Percentiles rank a stretch among this genome's conserved stretches.
Conservation (phyloP, 2,797 vertebrate species). For the Taeniopygia guttata region DNA sequence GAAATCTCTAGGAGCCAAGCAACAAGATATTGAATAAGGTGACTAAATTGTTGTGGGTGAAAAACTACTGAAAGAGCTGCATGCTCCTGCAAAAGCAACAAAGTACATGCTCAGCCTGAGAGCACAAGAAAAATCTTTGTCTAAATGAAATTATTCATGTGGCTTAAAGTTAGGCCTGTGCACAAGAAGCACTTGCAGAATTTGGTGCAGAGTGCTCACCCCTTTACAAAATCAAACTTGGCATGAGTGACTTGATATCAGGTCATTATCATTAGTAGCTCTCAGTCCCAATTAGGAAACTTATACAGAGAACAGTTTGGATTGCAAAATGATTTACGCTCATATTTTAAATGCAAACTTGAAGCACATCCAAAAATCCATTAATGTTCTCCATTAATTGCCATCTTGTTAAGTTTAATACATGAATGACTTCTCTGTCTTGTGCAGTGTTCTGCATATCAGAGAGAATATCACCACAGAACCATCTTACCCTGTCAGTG, state of each 20-base stretch:
- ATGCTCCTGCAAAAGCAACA: background rate
- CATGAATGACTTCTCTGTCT: background rate
- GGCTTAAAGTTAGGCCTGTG: background rate
- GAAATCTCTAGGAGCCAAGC: background rate
- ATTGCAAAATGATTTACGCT: background rate
- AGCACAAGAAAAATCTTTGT: background rate
- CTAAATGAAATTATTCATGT: background rate
- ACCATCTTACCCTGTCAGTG: background rate
- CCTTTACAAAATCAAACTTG: background rate
- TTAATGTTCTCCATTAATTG: constrained; percentile 17
- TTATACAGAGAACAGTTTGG: background rate
- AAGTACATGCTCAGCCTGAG: background rate
- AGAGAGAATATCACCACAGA: background rate
- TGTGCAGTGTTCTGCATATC: background rate
- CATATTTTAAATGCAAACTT: background rate
- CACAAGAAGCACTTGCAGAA: background rate
- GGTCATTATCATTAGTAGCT: background rate
- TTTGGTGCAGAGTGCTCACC: background rate
- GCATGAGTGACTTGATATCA: background rate
- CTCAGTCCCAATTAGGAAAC: background rate
- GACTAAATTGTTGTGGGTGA: background rate
- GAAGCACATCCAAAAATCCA: background rate
- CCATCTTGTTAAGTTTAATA: constrained; percentile 7
- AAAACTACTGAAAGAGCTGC: background rate
- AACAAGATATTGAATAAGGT: background rate